Conservation (phyloP, 2,888 invertebrate genomes). For the Pollenia labialis region DNA sequence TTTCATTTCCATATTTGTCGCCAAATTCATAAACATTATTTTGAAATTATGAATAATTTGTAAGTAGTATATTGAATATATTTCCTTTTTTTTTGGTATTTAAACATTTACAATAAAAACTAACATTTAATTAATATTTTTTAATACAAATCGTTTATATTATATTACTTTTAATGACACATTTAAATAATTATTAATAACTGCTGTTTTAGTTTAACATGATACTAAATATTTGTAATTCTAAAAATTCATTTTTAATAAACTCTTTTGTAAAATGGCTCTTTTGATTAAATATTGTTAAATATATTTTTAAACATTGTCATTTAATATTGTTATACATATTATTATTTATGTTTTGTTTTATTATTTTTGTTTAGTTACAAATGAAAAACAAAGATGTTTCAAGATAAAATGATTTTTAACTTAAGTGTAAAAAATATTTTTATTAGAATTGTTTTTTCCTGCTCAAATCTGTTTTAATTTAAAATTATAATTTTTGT, state of each 20-base stretch:
- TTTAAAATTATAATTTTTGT: too few species aligned
- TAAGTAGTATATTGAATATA: constrained; percentile 25
- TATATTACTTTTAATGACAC: constrained; percentile 28
- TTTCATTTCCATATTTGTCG: constrained; percentile 16
- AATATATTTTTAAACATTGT: constrained; percentile 19
- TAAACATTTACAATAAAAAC: constrained; percentile 65
- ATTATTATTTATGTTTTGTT: constrained; percentile 46
- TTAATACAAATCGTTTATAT: constrained; percentile 13
- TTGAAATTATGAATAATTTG: constrained; percentile 17
- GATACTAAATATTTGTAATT: constrained; percentile 9
- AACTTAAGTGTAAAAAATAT: too few species aligned
- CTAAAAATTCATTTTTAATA: constrained; percentile 29
- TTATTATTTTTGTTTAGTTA: not conserved
- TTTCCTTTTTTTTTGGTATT: constrained; percentile 26
- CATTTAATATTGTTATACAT: constrained; percentile 61
- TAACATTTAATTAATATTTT: constrained; percentile 56
- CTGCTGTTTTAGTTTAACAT: constrained; percentile 21
- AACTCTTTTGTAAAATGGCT: constrained; percentile 34
- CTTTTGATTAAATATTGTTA: not conserved
- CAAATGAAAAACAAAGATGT: not conserved
- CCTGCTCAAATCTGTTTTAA: too few species aligned
- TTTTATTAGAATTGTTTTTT: too few species aligned
- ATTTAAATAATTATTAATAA: constrained; percentile 29
- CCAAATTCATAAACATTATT: constrained; percentile 44
- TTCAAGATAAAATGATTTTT: too few species aligned